Evolutionary conservation across 92 coral and sea anemone genomes (phyloP), one percentile per base, ranked within the genome.

Genomic region (Palythoa heliodiscus): DNA sequence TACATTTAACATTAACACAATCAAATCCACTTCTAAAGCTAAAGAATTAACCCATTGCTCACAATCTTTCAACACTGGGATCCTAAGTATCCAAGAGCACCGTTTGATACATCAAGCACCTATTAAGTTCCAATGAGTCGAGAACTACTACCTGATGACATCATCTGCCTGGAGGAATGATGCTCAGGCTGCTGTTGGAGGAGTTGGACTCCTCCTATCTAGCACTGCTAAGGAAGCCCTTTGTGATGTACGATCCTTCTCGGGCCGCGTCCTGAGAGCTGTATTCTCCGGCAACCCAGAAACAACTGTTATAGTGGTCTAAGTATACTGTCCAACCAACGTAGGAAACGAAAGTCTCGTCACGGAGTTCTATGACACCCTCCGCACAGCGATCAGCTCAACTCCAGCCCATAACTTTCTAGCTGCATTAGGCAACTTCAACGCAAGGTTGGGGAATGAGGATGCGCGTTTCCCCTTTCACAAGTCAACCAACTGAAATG

Each of bases 401-500:
- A 68, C 72, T 19, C 72, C 72, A 20, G 39, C 72, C n/a, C 72
- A 68, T 37, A 68, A 20, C 72, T 68, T 68, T 5, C n/a, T n/a
- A n/a, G n/a, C n/a, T n/a, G n/a, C n/a, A n/a, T n/a, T n/a, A n/a
- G n/a, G n/a, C n/a, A n/a, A n/a, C n/a, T n/a, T n/a, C n/a, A n/a
- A n/a, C n/a, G 55, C 55, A 52, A 52, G 11, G 11, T 11, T 52
- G 55, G 11, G 55, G 55, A 52, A 11, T 6, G 72, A 68, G n/a
- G 72, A 68, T 24, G 39, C 39, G 53, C 80, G 58, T 22, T 86
- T 69, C 70, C 38, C 87, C 9, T 89, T 43, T 38, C 85, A 86
- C 69, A 50, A 67, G 60, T 60, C 52, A 57, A 86, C 92, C 5
- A 89, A 89, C 25, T 38, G 89, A 29, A 89, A 89, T 61, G 87